These are phyloP conservation scores for Orycteropus afer DNA, from an alignment of 2,113 vertebrate genomes.

Conservation along the genomic window DNA sequence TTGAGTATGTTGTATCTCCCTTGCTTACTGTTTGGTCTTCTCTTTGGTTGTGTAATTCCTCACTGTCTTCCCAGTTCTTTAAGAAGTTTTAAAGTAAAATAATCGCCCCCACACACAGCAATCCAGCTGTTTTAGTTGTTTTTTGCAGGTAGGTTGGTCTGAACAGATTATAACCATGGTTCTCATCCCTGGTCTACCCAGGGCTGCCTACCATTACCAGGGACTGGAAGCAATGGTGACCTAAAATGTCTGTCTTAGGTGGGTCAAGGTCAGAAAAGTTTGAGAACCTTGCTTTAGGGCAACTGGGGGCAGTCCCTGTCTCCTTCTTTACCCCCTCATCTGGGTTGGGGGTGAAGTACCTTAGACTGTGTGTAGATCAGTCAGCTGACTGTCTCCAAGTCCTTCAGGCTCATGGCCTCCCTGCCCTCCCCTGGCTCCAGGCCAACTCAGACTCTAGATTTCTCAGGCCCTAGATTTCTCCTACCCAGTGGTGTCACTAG, in stretches of 20 bases:
- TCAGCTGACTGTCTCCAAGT: background rate
- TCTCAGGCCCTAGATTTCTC: background rate
- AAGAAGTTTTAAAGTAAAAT: background rate
- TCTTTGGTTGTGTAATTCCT: background rate
- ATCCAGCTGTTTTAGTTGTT: background rate
- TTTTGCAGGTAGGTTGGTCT: background rate
- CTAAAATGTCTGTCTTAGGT: background rate
- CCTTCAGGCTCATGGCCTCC: background rate
- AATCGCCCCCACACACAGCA: background rate
- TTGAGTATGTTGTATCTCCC: background rate
- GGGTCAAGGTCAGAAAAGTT: background rate
- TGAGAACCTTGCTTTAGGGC: background rate
- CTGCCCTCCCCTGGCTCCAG: background rate
- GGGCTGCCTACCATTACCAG: background rate
- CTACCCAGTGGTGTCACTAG: background rate
- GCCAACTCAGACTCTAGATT: too few species aligned
- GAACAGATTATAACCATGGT: background rate
- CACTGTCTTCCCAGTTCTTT: background rate
- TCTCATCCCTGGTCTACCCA: background rate
- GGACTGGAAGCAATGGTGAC: background rate
- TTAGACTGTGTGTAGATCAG: background rate
- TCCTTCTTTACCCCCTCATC: background rate
- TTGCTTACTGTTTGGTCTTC: background rate
- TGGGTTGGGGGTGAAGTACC: background rate
- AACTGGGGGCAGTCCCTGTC: background rate